phyloP scores from a whole-genome alignment of 2,888 invertebrate species.

The Metacarcinus magister region DNA sequence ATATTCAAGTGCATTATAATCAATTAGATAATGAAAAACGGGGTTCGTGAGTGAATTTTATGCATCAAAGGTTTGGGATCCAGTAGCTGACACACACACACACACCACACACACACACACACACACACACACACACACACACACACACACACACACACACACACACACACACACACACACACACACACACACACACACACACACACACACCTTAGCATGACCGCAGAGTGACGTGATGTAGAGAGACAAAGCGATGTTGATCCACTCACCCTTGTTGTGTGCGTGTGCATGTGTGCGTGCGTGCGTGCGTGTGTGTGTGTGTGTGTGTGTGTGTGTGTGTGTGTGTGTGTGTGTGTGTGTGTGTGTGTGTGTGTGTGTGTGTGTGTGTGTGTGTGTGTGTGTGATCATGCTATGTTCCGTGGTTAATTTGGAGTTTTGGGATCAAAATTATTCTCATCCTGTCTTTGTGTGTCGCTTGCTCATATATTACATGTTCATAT shows the following conservation, averaged over 20 bases:
- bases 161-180: no score
- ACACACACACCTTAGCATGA: background rate
- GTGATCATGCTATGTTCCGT: background rate
- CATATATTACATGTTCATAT: background rate
- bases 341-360: conserved; percentile 34
- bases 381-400: conserved; percentile 45
- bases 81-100: no score
- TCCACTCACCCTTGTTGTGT: background rate
- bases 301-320: background rate
- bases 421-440: background rate
- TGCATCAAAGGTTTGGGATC: no score
- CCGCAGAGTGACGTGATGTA: background rate
- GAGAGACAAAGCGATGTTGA: background rate
- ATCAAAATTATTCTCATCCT: conserved; percentile 44
- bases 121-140: no score
- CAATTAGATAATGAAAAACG: no score
- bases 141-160: no score
- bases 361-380: background rate
- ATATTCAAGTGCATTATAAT: no score
- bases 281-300: background rate
- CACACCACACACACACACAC: no score
- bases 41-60: no score
- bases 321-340: background rate
- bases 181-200: no score
- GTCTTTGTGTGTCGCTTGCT: background rate